These are phyloP conservation scores for Spodoptera exigua DNA, from an alignment of 2,888 invertebrate genomes.

Conservation along the genomic window DNA sequence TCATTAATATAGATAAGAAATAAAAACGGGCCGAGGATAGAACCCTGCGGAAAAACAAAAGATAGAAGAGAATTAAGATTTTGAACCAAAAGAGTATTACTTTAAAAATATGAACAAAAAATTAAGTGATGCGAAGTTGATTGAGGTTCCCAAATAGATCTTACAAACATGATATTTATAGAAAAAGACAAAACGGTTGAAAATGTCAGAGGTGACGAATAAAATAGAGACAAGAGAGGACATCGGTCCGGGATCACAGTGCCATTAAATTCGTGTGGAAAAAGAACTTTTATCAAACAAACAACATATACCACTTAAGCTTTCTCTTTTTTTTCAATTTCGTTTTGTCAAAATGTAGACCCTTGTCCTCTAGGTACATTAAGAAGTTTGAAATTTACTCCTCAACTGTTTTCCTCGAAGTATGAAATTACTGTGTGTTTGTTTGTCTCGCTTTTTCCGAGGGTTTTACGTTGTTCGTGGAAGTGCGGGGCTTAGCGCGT, in stretches of 20 bases:
- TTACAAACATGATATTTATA: conserved; percentile 20
- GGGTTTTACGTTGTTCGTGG: no score
- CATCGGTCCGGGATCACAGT: conserved; percentile 31
- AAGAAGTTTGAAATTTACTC: neutral
- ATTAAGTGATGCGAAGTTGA: no score
- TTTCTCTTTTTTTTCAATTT: conserved; percentile 9
- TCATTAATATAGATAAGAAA: no score
- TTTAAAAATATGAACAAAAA: no score
- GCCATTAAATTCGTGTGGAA: conserved; percentile 17
- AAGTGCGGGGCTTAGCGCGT: no score
- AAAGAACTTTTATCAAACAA: conserved; percentile 15
- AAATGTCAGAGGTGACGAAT: conserved; percentile 34
- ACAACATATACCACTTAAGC: conserved; percentile 24
- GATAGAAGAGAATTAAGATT: neutral
- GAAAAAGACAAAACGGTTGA: conserved; percentile 15
- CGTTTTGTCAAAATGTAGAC: conserved; percentile 3
- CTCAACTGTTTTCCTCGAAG: no score
- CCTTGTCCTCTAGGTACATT: conserved; percentile 10
- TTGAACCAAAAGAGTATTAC: neutral
- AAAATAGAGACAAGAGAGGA: conserved; percentile 21
- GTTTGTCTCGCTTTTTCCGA: no score
- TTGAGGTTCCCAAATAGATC: neutral
- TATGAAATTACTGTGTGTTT: no score
- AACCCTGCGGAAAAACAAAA: no score
- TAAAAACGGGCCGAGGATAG: no score